phyloP scores from a whole-genome alignment of 2,113 vertebrate species.

The Amblyopsis rosae region DNA sequence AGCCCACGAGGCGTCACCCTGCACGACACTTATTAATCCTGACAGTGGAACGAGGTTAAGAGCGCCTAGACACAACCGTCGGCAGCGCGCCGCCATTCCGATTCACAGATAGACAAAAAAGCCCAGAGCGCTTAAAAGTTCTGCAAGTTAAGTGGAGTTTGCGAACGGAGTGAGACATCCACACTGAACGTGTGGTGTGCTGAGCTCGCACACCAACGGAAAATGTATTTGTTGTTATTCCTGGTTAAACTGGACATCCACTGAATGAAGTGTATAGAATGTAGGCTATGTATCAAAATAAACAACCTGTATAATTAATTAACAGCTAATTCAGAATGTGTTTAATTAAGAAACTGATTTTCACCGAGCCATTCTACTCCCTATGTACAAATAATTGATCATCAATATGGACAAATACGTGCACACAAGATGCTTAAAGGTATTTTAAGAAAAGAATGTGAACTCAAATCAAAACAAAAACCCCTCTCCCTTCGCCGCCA shows the following conservation, averaged over 20 bases:
- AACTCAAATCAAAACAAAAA: too few species aligned
- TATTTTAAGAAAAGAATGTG: too few species aligned
- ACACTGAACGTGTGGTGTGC: neutral
- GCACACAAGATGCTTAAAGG: too few species aligned
- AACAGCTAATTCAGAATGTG: too few species aligned
- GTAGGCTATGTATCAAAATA: too few species aligned
- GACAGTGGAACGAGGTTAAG: slow-evolving; percentile 49
- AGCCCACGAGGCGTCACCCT: slow-evolving; percentile 29
- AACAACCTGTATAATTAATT: neutral
- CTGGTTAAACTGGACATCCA: too few species aligned
- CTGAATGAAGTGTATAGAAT: too few species aligned
- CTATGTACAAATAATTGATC: slow-evolving; percentile 5
- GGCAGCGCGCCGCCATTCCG: slow-evolving; percentile 9
- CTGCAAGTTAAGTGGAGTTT: slow-evolving; percentile 3
- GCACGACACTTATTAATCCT: slow-evolving; percentile 41
- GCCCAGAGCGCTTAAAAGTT: slow-evolving; percentile 12
- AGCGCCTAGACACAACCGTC: slow-evolving; percentile 32
- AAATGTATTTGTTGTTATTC: too few species aligned
- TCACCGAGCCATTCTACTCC: too few species aligned
- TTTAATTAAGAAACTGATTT: too few species aligned
- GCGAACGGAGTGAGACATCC: neutral
- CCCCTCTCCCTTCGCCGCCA: too few species aligned
- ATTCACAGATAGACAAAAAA: slow-evolving; percentile 13
- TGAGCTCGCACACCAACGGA: too few species aligned
- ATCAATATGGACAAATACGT: neutral